These are phyloP conservation scores for Alloplasta piceator DNA, from an alignment of 2,888 invertebrate genomes.

Conservation along the genomic window DNA sequence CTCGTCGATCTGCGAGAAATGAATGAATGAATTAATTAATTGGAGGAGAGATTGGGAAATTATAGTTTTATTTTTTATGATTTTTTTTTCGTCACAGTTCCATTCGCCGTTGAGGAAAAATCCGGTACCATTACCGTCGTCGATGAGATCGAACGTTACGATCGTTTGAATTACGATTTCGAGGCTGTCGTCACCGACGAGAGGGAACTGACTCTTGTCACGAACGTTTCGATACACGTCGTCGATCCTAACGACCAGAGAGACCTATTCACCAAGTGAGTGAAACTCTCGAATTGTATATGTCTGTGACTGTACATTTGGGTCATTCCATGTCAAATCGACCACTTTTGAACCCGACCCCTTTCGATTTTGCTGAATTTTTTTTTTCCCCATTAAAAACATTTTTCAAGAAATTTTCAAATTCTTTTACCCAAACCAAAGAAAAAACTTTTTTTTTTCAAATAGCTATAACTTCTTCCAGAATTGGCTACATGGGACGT, in stretches of 20 bases:
- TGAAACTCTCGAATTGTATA: slow-evolving; percentile 72
- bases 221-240: slow-evolving; percentile 93
- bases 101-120: slow-evolving; percentile 94
- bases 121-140: slow-evolving; percentile 95
- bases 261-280: slow-evolving; percentile 87
- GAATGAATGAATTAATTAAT: too few relatives aligned
- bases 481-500: too few relatives aligned
- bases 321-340: too few relatives aligned
- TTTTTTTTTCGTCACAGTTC: slow-evolving; percentile 86
- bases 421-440: too few relatives aligned
- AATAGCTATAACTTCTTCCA: too few relatives aligned
- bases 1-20: too few relatives aligned
- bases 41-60: background rate
- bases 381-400: too few relatives aligned
- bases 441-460: too few relatives aligned
- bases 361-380: too few relatives aligned
- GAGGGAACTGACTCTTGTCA: slow-evolving; percentile 88
- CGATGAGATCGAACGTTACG: slow-evolving; percentile 89
- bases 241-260: slow-evolving; percentile 90
- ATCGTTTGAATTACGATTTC: slow-evolving; percentile 89
- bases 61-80: background rate
- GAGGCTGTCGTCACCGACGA: slow-evolving; percentile 91
- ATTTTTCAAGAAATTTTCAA: too few relatives aligned
- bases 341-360: too few relatives aligned
- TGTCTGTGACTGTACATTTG: background rate